A percentile compares a stretch with the other conserved stretches of the same genome.
Evolutionary conservation across 2,113 vertebrate genomes (phyloP).

Genomic region (Proterorhinus semilunaris): DNA sequence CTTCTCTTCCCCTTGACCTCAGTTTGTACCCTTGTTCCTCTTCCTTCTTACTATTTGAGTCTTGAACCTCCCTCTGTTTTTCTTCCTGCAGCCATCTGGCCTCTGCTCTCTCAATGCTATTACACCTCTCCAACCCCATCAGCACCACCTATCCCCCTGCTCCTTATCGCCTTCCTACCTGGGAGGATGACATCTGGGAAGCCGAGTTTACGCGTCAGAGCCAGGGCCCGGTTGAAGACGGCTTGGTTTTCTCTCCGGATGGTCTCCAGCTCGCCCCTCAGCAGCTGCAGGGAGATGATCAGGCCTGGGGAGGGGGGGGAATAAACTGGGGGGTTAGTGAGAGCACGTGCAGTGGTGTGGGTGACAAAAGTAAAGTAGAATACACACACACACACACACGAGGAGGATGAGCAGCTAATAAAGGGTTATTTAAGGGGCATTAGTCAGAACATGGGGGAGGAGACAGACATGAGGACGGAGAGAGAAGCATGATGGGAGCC

Average conservation of each 20-base stretch:
- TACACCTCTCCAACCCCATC: constrained; percentile 8
- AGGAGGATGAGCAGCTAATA: constrained; percentile 35
- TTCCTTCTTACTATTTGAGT: constrained; percentile 21
- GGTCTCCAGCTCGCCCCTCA: constrained; percentile 95
- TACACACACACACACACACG: constrained; percentile 1
- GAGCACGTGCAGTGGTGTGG: constrained; percentile 28
- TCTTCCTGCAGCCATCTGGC: constrained; percentile 32
- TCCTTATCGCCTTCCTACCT: constrained; percentile 76
- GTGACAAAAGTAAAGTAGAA: constrained; percentile 20
- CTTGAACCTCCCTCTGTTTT: constrained; percentile 25
- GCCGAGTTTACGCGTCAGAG: constrained; percentile 90
- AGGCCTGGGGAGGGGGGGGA: constrained; percentile 79
- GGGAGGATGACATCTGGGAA: constrained; percentile 97
- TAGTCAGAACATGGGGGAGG: constrained; percentile 69
- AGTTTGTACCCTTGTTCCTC: constrained; percentile 4
- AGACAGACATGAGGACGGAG: constrained; percentile 55
- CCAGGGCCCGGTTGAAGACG: constrained; percentile 88
- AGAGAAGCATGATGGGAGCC: constrained; percentile 51
- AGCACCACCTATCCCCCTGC: constrained; percentile 23
- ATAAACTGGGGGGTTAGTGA: constrained; percentile 7
- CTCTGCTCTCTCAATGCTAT: constrained; percentile 19
- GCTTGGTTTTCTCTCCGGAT: constrained; percentile 91
- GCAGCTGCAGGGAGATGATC: constrained; percentile 93
- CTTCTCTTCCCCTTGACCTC: not conserved
- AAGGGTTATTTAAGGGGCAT: constrained; percentile 61